Conservation (phyloP, 2,797 vertebrate species). For the Takifugu ocellatus region DNA sequence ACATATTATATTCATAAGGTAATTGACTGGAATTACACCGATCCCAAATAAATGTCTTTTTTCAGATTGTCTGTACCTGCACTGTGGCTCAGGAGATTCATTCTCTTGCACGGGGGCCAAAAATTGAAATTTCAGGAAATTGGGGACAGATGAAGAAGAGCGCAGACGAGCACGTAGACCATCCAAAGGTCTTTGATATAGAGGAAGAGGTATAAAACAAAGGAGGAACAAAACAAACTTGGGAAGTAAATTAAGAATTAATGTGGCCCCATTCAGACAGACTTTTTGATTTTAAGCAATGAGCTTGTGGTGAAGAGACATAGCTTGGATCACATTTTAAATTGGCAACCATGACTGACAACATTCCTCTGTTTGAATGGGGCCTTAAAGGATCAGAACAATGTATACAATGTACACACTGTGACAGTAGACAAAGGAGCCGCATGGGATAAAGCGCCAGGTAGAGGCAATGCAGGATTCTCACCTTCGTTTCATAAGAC, state of each 20-base stretch:
- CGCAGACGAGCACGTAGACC: slow-evolving; percentile 91
- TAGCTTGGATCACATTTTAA: slow-evolving; percentile 3
- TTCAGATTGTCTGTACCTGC: slow-evolving; percentile 79
- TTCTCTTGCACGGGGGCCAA: slow-evolving; percentile 94
- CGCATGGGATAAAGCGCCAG: neutral
- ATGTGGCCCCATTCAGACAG: slow-evolving; percentile 18
- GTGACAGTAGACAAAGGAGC: slow-evolving; percentile 4
- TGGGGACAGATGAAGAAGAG: slow-evolving; percentile 97
- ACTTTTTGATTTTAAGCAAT: neutral
- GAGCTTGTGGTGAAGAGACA: neutral
- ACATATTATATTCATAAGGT: neutral
- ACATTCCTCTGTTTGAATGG: slow-evolving; percentile 17
- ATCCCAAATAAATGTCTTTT: neutral
- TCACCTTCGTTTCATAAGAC: slow-evolving; percentile 67
- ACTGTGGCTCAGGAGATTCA: slow-evolving; percentile 81
- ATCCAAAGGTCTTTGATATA: slow-evolving; percentile 78
- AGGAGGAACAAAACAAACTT: slow-evolving; percentile 31
- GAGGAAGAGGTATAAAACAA: slow-evolving; percentile 19
- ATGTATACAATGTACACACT: neutral
- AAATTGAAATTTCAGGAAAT: slow-evolving; percentile 99
- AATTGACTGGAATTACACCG: neutral
- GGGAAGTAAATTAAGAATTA: slow-evolving; percentile 9
- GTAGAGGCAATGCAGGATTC: slow-evolving; percentile 18
- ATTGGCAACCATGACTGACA: neutral
- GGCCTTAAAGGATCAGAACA: slow-evolving; percentile 11